Conservation (phyloP, 1,140 invertebrate species). For the Palaemon carinicauda region DNA sequence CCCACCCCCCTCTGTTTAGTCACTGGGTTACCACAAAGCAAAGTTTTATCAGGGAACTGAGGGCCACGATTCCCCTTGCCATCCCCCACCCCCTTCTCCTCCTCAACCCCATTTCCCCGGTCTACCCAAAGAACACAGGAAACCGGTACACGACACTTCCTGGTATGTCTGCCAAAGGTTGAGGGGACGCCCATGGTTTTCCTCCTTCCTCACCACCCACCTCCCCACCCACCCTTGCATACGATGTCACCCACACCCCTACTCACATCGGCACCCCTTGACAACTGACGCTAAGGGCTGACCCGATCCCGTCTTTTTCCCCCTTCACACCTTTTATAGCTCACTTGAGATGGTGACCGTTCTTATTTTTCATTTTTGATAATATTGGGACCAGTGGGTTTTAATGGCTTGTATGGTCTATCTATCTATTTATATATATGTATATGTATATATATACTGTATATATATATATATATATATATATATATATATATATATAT, state of each 20-base stretch:
- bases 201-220: neutral
- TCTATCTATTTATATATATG: no score
- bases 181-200: constrained; percentile 30
- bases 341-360: no score
- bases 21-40: neutral
- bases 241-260: no score
- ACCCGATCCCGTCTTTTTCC: no score
- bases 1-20: neutral
- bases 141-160: constrained; percentile 49
- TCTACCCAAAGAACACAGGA: constrained; percentile 37
- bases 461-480: no score
- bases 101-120: neutral
- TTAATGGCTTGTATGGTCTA: no score
- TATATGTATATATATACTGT: no score
- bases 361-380: no score
- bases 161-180: neutral
- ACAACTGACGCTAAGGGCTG: neutral
- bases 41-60: neutral
- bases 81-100: neutral
- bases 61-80: neutral
- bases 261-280: neutral
- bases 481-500: no score
- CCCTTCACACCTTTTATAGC: no score
- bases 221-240: no score
- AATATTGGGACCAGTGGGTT: no score